These are phyloP conservation scores for Ridgeia piscesae DNA, from an alignment of 1,140 invertebrate species.

Conservation along the genomic window DNA sequence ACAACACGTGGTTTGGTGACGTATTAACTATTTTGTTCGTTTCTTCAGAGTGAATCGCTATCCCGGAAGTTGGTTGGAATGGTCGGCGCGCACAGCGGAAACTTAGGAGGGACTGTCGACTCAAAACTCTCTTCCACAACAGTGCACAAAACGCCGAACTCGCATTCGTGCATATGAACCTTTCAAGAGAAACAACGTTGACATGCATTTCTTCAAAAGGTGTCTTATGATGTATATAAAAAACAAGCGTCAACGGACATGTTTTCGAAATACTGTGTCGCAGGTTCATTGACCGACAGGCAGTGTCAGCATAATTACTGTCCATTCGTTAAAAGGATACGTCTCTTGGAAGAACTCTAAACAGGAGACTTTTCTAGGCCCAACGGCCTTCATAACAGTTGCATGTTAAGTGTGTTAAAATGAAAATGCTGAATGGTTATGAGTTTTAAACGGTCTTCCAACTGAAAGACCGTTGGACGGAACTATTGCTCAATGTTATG, in stretches of 20 bases:
- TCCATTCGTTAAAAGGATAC: background rate
- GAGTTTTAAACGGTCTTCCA: background rate
- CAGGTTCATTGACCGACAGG: background rate
- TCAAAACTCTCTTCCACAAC: background rate
- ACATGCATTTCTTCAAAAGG: background rate
- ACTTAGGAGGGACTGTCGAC: background rate
- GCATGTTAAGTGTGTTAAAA: background rate
- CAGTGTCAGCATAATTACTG: background rate
- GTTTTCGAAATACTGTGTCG: background rate
- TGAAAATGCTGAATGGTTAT: background rate
- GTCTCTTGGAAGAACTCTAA: background rate
- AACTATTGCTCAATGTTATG: background rate
- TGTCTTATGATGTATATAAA: background rate
- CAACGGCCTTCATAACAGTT: background rate
- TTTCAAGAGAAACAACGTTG: background rate
- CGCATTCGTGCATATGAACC: too few species aligned
- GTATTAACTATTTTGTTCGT: background rate
- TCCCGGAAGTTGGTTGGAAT: background rate
- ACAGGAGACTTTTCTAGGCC: background rate
- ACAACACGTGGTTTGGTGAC: background rate
- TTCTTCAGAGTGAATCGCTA: background rate
- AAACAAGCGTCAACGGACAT: background rate
- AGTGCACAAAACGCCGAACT: background rate
- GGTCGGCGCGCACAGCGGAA: background rate
- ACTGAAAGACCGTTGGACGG: background rate